Evolutionary conservation across 2,113 vertebrate species (phyloP).

Genomic region (Macquaria ambigua): DNA sequence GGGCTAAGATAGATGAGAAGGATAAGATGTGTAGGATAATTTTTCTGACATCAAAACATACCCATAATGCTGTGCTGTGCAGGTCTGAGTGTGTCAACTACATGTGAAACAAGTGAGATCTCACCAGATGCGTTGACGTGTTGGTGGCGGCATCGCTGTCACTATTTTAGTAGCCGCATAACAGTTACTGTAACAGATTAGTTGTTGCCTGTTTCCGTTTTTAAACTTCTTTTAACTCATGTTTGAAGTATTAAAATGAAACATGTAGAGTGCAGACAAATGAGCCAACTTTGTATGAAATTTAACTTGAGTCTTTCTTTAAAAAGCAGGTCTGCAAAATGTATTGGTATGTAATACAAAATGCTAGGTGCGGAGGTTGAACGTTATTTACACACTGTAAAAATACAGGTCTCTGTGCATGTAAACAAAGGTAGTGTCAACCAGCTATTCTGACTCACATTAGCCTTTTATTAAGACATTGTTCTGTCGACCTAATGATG

Average conservation of each 20-base stretch:
- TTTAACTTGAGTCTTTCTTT: background rate
- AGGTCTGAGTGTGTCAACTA: background rate
- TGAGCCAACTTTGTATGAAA: background rate
- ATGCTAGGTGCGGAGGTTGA: background rate
- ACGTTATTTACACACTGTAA: background rate
- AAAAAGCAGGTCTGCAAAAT: background rate
- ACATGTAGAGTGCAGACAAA: background rate
- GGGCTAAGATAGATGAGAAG: background rate
- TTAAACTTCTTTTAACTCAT: background rate
- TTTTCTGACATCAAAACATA: background rate
- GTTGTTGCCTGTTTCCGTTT: background rate
- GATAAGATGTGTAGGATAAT: background rate
- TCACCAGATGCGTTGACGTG: background rate
- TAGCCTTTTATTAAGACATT: slow-evolving; percentile 59
- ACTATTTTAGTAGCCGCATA: background rate
- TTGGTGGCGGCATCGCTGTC: background rate
- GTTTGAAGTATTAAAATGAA: background rate
- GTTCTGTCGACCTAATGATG: slow-evolving; percentile 38
- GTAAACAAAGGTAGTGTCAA: slow-evolving; percentile 12
- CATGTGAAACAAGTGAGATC: background rate
- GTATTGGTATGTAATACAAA: background rate
- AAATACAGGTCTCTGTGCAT: slow-evolving; percentile 15
- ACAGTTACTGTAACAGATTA: background rate
- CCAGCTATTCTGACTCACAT: background rate
- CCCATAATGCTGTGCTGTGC: background rate